A percentile compares a stretch with the other conserved stretches of the same genome.
phyloP scores from a whole-genome alignment of 1,140 invertebrate species.

The Dinoponera quadriceps region DNA sequence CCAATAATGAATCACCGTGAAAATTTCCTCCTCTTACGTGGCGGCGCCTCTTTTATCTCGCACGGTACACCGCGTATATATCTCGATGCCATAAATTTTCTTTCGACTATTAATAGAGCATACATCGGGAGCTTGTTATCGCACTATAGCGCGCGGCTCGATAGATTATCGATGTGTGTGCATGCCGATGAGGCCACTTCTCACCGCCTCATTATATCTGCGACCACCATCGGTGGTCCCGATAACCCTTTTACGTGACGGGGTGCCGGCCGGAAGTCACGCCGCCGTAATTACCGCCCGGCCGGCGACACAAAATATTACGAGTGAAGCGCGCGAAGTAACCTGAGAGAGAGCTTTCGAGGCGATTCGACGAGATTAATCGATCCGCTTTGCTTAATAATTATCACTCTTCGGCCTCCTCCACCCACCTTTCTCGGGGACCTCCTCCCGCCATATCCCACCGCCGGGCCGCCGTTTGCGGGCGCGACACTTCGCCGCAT shows the following conservation, averaged over 20 bases:
- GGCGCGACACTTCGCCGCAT: constrained; percentile 55
- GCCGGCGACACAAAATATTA: constrained; percentile 35
- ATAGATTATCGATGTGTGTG: constrained; percentile 37
- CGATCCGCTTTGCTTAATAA: constrained; percentile 58
- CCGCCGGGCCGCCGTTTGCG: constrained; percentile 19
- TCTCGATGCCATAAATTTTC: constrained; percentile 12
- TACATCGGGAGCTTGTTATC: constrained; percentile 36
- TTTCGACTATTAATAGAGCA: constrained; percentile 1
- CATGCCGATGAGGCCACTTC: constrained; percentile 34
- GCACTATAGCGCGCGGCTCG: background rate
- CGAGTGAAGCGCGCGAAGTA: constrained; percentile 13
- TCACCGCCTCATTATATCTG: constrained; percentile 43
- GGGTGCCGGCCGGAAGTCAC: constrained; percentile 23
- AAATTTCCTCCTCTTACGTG: too few species aligned
- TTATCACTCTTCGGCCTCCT: constrained; percentile 5
- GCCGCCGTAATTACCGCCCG: constrained; percentile 22
- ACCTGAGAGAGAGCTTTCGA: constrained; percentile 36
- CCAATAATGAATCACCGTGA: too few species aligned
- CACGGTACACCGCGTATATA: background rate
- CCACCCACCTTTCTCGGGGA: background rate
- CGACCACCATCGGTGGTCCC: constrained; percentile 8
- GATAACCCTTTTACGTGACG: constrained; percentile 52
- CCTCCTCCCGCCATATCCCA: background rate
- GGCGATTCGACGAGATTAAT: constrained; percentile 57
- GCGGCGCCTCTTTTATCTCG: background rate